Percentiles rank a stretch among this genome's conserved stretches.
Conservation (phyloP, 1,140 invertebrate genomes). For the Melipona quadrifasciata region DNA sequence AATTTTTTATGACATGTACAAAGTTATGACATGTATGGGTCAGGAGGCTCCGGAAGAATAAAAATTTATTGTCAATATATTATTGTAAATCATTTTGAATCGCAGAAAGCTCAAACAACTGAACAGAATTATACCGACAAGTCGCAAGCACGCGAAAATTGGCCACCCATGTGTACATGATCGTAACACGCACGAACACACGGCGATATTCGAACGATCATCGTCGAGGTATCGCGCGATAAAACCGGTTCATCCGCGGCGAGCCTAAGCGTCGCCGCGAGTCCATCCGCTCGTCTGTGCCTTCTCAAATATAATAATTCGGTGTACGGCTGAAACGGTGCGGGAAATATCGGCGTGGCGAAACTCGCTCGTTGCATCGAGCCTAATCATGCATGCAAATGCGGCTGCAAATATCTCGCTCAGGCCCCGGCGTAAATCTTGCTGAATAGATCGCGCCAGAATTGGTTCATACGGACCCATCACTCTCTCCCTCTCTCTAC, state of each 20-base stretch:
- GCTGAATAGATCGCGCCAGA: constrained; percentile 23
- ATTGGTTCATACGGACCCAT: neutral
- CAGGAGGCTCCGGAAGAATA: too few relatives aligned
- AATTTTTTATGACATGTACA: too few relatives aligned
- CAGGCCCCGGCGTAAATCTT: constrained; percentile 39
- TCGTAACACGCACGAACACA: neutral
- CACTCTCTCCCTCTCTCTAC: neutral
- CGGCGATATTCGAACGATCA: too few relatives aligned
- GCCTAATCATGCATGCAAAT: constrained; percentile 36
- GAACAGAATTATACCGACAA: too few relatives aligned
- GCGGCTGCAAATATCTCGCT: constrained; percentile 40
- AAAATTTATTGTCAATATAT: too few relatives aligned
- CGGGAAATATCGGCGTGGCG: neutral
- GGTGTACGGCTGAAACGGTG: neutral
- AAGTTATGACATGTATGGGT: too few relatives aligned
- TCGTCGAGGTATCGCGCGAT: neutral
- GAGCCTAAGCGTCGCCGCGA: too few relatives aligned
- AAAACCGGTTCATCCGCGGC: neutral
- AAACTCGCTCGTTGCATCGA: neutral
- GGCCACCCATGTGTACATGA: neutral
- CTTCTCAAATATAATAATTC: neutral
- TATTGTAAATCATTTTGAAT: too few relatives aligned
- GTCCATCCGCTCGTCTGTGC: neutral
- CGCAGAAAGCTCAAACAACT: too few relatives aligned
- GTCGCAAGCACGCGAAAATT: neutral